A percentile compares a stretch with the other conserved stretches of the same genome.
Conservation (phyloP, 1,140 invertebrate species). For the Eueides isabella region DNA sequence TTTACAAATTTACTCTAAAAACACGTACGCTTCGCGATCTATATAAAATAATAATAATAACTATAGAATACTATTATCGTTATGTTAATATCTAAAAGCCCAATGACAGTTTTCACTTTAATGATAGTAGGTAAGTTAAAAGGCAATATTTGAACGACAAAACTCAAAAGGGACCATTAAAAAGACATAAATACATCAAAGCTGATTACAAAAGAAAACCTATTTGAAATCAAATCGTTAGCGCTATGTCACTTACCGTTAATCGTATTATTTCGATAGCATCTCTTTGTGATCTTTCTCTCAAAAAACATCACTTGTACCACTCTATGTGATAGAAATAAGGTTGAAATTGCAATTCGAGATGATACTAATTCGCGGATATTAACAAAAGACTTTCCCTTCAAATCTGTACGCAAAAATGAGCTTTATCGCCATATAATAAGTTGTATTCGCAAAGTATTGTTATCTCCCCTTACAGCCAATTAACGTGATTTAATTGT, state of each 20-base stretch:
- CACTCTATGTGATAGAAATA: conserved; percentile 41
- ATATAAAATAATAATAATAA: background rate
- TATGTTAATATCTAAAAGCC: background rate
- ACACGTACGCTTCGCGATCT: background rate
- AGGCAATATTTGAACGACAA: conserved; percentile 1
- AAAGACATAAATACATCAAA: conserved; percentile 52
- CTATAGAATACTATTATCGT: background rate
- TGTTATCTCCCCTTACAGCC: conserved; percentile 54
- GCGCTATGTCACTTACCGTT: conserved; percentile 70
- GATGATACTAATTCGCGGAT: conserved; percentile 52
- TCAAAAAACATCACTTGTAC: conserved; percentile 29
- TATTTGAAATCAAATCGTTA: conserved; percentile 69
- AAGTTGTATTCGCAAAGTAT: conserved; percentile 36
- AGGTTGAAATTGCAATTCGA: conserved; percentile 37
- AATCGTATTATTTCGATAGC: conserved; percentile 73
- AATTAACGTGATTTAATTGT: conserved; percentile 79
- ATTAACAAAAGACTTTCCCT: conserved; percentile 54
- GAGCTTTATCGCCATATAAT: conserved; percentile 42
- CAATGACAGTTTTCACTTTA: background rate
- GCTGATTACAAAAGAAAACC: conserved; percentile 51
- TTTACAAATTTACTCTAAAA: background rate
- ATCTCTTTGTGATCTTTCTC: conserved; percentile 66
- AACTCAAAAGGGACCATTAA: conserved; percentile 42
- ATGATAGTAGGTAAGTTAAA: background rate
- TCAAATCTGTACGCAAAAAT: conserved; percentile 42